A percentile compares a stretch with the other conserved stretches of the same genome.
These are phyloP conservation scores for Rhagologus leucostigma DNA, from an alignment of 2,113 vertebrate species.

Conservation along the genomic window DNA sequence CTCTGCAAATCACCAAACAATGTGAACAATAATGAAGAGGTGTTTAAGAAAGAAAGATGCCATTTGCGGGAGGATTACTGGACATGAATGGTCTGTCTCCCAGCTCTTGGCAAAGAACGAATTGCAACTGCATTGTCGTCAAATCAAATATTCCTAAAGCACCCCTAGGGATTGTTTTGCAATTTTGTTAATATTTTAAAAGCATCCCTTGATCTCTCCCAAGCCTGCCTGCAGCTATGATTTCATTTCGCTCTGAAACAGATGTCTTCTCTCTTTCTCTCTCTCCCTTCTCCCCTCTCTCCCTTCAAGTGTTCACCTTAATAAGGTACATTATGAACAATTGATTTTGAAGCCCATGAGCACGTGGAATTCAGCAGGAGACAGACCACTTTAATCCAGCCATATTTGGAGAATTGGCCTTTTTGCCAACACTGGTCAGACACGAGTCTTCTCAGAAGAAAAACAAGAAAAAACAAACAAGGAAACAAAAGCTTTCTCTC, in stretches of 20 bases:
- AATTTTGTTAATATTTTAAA: conserved; percentile 61
- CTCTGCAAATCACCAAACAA: conserved; percentile 35
- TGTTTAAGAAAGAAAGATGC: conserved; percentile 36
- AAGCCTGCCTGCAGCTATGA: neutral
- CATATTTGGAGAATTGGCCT: neutral
- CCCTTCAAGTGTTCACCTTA: neutral
- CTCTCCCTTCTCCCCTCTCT: neutral
- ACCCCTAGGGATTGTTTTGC: conserved; percentile 19
- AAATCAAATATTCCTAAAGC: conserved; percentile 44
- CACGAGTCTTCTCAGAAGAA: neutral
- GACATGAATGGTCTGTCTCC: neutral
- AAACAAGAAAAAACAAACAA: neutral
- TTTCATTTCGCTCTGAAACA: neutral
- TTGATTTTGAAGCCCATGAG: neutral
- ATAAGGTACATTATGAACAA: neutral
- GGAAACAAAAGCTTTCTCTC: neutral
- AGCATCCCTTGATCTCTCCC: conserved; percentile 45
- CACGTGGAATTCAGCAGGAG: neutral
- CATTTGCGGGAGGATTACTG: conserved; percentile 24
- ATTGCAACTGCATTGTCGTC: neutral
- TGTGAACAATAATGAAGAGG: neutral
- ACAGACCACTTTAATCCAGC: neutral
- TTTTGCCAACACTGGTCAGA: neutral
- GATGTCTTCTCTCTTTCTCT: neutral
- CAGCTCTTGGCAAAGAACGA: neutral